Conservation (phyloP, 2,113 vertebrate species). For the Nipponia nippon region DNA sequence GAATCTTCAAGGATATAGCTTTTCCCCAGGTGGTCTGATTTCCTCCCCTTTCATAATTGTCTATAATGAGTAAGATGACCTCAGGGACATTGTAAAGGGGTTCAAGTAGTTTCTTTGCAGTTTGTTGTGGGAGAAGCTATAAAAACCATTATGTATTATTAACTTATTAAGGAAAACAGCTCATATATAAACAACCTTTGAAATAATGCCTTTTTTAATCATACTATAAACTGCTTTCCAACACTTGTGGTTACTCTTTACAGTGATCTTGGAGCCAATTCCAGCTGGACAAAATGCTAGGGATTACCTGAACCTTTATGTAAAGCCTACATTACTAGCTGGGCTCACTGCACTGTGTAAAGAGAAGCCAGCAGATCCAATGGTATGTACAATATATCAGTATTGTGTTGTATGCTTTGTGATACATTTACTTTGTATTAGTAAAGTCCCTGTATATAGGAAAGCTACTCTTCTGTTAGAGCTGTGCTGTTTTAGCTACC, state of each 20-base stretch:
- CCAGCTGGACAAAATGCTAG: constrained; percentile 75
- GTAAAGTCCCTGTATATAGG: accelerated
- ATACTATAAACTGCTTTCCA: neutral
- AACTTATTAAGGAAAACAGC: neutral
- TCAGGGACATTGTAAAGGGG: neutral
- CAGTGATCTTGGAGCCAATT: constrained; percentile 84
- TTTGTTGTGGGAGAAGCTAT: neutral
- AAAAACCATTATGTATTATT: neutral
- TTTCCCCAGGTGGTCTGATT: neutral
- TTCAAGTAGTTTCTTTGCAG: neutral
- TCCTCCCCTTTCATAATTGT: neutral
- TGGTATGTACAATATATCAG: constrained; percentile 71
- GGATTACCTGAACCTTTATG: constrained; percentile 83
- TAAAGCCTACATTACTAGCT: constrained; percentile 83
- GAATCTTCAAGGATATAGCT: neutral
- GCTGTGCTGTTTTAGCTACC: neutral
- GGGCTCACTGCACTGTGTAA: constrained; percentile 92
- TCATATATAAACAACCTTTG: neutral
- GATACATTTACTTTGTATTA: neutral
- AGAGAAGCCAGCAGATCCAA: constrained; percentile 85
- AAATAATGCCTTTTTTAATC: neutral
- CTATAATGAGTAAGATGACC: neutral
- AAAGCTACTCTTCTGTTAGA: neutral
- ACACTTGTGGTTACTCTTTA: constrained; percentile 9
- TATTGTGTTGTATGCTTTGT: neutral